Conservation (phyloP, 2,888 invertebrate species). For the Rhingia rostrata region DNA sequence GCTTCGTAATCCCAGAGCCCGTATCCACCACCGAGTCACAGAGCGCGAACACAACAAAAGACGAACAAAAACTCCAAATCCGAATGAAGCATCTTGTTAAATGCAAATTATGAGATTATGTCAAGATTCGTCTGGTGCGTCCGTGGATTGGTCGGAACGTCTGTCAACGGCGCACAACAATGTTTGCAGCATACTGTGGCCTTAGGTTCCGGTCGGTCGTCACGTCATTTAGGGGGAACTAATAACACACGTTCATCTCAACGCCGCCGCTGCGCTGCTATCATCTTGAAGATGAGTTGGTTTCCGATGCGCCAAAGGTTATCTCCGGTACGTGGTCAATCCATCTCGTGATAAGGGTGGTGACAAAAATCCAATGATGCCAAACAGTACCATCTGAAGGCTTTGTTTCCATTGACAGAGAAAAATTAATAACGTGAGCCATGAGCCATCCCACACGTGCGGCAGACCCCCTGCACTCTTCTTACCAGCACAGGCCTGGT, state of each 20-base stretch:
- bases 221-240: slow-evolving; percentile 3
- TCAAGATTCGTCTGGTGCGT: slow-evolving; percentile 41
- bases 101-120: slow-evolving; percentile 72
- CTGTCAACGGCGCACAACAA: slow-evolving; percentile 38
- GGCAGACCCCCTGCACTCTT: slow-evolving; percentile 1
- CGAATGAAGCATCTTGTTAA: slow-evolving; percentile 55
- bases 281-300: neutral
- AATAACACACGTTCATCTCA: slow-evolving; percentile 25
- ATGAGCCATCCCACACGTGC: slow-evolving; percentile 43
- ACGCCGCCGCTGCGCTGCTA: slow-evolving; percentile 1
- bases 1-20: slow-evolving; percentile 26
- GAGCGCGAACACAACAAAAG: slow-evolving; percentile 2
- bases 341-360: slow-evolving; percentile 37
- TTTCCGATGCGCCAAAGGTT: neutral
- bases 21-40: neutral
- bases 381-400: slow-evolving; percentile 22
- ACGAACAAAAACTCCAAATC: slow-evolving; percentile 24
- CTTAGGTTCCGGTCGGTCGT: slow-evolving; percentile 59
- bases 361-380: slow-evolving; percentile 43
- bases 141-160: slow-evolving; percentile 16
- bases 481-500: slow-evolving; percentile 1
- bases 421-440: slow-evolving; percentile 49
- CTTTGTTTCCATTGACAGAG: slow-evolving; percentile 10
- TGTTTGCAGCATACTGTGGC: slow-evolving; percentile 28
- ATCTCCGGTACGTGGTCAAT: slow-evolving; percentile 20